Evolutionary conservation across 2,113 vertebrate genomes (phyloP), one percentile per base, ranked within the genome.

Genomic region (Passer domesticus): DNA sequence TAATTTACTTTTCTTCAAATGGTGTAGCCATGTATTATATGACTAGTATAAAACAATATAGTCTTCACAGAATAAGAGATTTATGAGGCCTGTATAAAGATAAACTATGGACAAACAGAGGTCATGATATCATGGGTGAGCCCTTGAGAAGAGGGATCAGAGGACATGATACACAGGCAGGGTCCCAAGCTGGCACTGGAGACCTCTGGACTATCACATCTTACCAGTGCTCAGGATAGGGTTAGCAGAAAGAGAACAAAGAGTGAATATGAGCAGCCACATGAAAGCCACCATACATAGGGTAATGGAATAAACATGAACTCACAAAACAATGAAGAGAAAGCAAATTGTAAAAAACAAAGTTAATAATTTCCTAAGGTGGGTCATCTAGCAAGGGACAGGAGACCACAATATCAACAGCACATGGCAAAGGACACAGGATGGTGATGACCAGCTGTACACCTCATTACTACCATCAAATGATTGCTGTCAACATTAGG

Each of bases 111-210:
- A 53, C 31, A 53, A 86, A 31, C 13, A 50, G 5, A 19, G 39
- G 11, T 28, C 1, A 2, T 12, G 12, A 10, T 43, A 10, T 67
- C 7, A 7, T 6, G 30, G 15, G 9, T 63, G 22, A 67, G 58
- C 16, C 33, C 52, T 83, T 72, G 28, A 68, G 67, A 50, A 72
- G 15, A 5, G 3, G 11, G 10, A 16, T 7, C 24, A 76, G n/a
- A 59, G 13, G 5, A 49, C 1, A 1, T 4, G n/a, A 13, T 2
- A 6, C 7, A 30, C 14, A 64, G 31, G 3, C 15, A 53, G 21
- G 24, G 25, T 7, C 31, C 62, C 23, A n/a, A 49, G 13, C n/a
- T 56, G 33, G 7, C 35, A 11, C 3, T 44, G 28, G 30, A 69
- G 56, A 31, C 3, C 5, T 39, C 10, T n/a, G 15, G 15, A 3